Evolutionary conservation across 2,888 invertebrate species (phyloP).

Genomic region (Pachliopta kotzebuea): DNA sequence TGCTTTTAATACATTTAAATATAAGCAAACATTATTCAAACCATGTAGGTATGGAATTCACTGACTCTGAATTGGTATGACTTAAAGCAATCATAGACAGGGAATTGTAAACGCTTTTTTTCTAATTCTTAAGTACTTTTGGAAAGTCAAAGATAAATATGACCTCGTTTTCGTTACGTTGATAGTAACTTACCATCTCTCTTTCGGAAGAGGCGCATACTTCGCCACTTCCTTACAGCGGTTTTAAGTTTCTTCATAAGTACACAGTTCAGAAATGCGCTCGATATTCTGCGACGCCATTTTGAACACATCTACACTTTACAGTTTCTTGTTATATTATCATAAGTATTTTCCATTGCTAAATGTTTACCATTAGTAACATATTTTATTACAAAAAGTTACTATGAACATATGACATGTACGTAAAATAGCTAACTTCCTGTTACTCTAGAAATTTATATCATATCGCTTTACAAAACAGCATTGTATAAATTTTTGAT

Average conservation of each 20-base stretch:
- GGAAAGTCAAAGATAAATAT: no score
- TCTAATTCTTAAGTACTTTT: no score
- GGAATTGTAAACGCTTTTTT: no score
- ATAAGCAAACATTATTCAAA: no score
- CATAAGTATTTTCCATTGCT: constrained; percentile 22
- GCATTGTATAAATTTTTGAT: no score
- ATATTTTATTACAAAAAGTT: background rate
- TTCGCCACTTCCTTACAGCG: constrained; percentile 75
- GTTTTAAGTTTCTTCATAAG: constrained; percentile 73
- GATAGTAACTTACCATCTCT: constrained; percentile 56
- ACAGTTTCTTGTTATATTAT: constrained; percentile 27
- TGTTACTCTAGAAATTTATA: no score
- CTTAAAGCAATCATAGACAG: no score
- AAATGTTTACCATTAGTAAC: background rate
- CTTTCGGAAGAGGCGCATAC: constrained; percentile 73
- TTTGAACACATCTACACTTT: constrained; percentile 58
- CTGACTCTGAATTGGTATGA: no score
- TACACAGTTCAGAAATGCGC: constrained; percentile 55
- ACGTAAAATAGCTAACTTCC: background rate
- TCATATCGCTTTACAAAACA: no score
- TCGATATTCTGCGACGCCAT: constrained; percentile 59
- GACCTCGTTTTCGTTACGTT: background rate
- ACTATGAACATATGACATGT: background rate
- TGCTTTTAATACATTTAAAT: no score
- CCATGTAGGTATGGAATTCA: no score